Evolutionary conservation across 1,140 invertebrate species (phyloP), one percentile per base, ranked within the genome.

Genomic region (Glossosoma conforme): DNA sequence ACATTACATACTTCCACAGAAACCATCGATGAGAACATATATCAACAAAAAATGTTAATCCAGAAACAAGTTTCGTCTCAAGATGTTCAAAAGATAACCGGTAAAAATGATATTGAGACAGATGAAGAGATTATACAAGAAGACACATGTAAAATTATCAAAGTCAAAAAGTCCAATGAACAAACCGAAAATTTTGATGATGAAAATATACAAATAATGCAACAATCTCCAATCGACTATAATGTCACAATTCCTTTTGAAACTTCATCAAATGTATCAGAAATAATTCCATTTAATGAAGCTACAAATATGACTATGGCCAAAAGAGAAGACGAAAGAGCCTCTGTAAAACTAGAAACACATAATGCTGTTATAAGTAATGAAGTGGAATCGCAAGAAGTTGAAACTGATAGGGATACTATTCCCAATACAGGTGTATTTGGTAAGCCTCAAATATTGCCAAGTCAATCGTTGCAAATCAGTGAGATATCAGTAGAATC

Each of bases 381-480:
- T 57, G 62, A 74, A 46, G 66, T 73, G 24, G 58, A 70, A 36
- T 53, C 72, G 32, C 67, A 79, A 57, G 81, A 84, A 60, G 78
- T 74, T 61, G 81, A 83, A 68, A 62, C 68, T 28, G 52, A 66
- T 1, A 64, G 77, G 3, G 51, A 63, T 44, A n/a, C n/a, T n/a
- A 52, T 62, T 9, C 54, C 65, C 2, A 70, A 72, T 19, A 45
- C 64, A 18, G 63, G 60, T 52, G 60, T 60, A 41, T 65, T 60
- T 51, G 79, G 79, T 15, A 75, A 70, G 22, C 59, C 77, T 30
- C 70, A 73, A 17, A 61, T 85, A 19, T 75, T 77, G 49, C 65
- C 77, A 19, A 59, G 77, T 5, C 80, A 84, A 62, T 70, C 82
- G 2, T 74, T 80, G 60, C 68, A 80, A 52, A 77, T 78, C 15